A percentile compares a stretch with the other conserved stretches of the same genome.
These are phyloP conservation scores for Pseudoips prasinana DNA, from an alignment of 2,888 invertebrate species.

Conservation along the genomic window DNA sequence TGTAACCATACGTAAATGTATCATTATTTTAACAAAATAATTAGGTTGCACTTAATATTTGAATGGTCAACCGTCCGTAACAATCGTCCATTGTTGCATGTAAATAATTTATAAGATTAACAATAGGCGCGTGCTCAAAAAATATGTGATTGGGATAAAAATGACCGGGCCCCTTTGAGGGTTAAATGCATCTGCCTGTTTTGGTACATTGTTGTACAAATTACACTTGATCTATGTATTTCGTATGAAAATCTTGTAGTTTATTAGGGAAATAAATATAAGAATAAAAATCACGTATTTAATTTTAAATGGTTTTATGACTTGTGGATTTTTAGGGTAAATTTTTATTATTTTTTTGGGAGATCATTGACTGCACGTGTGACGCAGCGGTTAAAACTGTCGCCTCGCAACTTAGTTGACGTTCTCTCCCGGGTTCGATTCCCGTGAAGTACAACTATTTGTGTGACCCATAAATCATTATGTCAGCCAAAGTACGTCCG, in stretches of 20 bases:
- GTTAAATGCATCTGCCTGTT: slow-evolving; percentile 52
- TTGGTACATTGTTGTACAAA: slow-evolving; percentile 11
- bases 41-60: slow-evolving; percentile 56
- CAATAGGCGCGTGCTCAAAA: slow-evolving; percentile 60
- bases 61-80: slow-evolving; percentile 57
- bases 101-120: slow-evolving; percentile 55
- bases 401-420: too few species aligned
- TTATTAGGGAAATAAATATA: slow-evolving; percentile 30
- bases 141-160: slow-evolving; percentile 52
- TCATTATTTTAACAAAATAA: slow-evolving; percentile 74
- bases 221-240: slow-evolving; percentile 28
- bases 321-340: too few species aligned
- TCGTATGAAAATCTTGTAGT: slow-evolving; percentile 26
- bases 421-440: too few species aligned
- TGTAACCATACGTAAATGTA: slow-evolving; percentile 41
- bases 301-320: too few species aligned
- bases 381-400: too few species aligned
- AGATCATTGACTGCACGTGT: too few species aligned
- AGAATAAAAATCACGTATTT: slow-evolving; percentile 1
- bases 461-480: too few species aligned
- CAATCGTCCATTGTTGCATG: slow-evolving; percentile 52
- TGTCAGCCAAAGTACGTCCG: too few species aligned
- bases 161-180: slow-evolving; percentile 35
- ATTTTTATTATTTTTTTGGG: too few species aligned
- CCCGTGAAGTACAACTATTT: too few species aligned